Evolutionary conservation across 1,140 invertebrate species (phyloP).

Genomic region (Lepidostoma basale): DNA sequence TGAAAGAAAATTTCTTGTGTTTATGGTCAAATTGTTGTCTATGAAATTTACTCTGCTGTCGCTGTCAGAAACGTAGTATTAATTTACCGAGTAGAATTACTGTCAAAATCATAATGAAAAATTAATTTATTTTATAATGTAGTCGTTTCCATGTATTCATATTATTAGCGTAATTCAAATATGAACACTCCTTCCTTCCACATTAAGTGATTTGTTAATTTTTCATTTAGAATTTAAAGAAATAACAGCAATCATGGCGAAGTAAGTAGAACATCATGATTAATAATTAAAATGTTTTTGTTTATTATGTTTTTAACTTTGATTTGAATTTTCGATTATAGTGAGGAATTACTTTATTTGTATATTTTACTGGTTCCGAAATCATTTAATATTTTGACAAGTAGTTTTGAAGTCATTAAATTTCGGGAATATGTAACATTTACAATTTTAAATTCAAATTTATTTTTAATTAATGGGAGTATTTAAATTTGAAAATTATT

Average conservation of each 20-base stretch:
- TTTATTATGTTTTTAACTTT: too few species aligned
- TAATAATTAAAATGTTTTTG: neutral
- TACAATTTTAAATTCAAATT: neutral
- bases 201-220: too few species aligned
- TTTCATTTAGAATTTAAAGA: neutral
- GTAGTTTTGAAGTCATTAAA: neutral
- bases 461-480: neutral
- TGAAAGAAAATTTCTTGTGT: too few species aligned
- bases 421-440: neutral
- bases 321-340: too few species aligned
- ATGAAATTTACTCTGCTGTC: too few species aligned
- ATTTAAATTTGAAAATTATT: neutral
- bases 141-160: neutral
- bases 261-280: neutral
- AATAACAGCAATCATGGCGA: conserved; percentile 10
- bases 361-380: neutral
- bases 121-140: neutral
- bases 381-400: neutral
- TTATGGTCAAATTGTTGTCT: too few species aligned
- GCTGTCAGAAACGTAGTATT: neutral
- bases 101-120: neutral
- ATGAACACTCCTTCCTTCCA: neutral
- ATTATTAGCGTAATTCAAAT: neutral
- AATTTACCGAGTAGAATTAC: neutral
- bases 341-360: neutral